Base-by-base conservation (phyloP, 2,113 vertebrate species). In the Cisticola juncidis region DNA sequence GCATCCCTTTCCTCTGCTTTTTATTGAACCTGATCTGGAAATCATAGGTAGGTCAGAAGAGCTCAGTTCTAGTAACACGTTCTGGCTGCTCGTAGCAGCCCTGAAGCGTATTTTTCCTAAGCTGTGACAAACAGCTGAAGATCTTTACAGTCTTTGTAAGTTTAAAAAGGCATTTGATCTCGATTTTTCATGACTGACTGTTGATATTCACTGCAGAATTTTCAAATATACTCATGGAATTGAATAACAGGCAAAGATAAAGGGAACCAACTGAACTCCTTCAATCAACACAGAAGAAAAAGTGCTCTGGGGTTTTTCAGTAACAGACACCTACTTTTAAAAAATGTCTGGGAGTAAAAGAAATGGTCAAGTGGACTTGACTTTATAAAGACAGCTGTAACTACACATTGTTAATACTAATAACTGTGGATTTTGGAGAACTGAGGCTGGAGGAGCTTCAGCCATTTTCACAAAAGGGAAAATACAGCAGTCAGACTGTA, bases 351-450 rank as follows among this genome's bases (percentile, higher is more conserved):
- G 66, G 53, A 76, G 29, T 14, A 54, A 36, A 84, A 72, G 5
- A 60, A 72, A 45, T 61, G 50, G 31, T 70, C 68, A 60, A 24
- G 33, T 45, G 31, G 16, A 44, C 7, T 38, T 69, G 81, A 42
- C 50, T 25, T 2, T 20, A 15, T 78, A 70, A 69, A 65, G 48
- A 35, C 3, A 69, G 29, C 42, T 85, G 60, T 70, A 82, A 50
- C 11, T 85, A 9, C 1, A 0, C 28, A 14, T 17, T 2, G 0
- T 53, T 61, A 44, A 18, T 60, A 24, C 8, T 33, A 14, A 3
- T 57, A 45, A 74, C 26, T 47, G 35, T 2, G 9, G 12, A 8
- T 73, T 83, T 48, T 61, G 22, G 77, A 71, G 61, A 76, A 54
- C 57, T 54, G 38, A 58, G 35, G 14, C 38, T 83, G 48, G 7